phyloP scores from a whole-genome alignment of 2,113 vertebrate species.

The Dunckerocampus dactyliophorus region DNA sequence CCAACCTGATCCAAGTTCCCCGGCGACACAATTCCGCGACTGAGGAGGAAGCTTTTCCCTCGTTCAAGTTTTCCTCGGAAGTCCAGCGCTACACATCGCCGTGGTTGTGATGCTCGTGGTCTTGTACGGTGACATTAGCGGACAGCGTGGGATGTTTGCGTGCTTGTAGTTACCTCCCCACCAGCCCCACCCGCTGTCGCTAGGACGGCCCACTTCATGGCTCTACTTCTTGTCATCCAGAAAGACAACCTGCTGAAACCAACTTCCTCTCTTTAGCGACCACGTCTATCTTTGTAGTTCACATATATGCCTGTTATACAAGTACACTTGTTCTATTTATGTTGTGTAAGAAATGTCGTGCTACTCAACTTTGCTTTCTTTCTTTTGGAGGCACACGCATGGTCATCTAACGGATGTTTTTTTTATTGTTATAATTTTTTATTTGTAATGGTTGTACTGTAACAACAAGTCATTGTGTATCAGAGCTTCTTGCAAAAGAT shows the following conservation, averaged over 20 bases:
- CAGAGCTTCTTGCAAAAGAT: constrained; percentile 50
- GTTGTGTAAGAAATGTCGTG: constrained; percentile 93
- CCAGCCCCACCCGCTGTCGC: constrained; percentile 69
- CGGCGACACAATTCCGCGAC: too few species aligned
- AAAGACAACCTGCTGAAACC: constrained; percentile 83
- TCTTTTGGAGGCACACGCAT: constrained; percentile 76
- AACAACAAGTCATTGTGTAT: constrained; percentile 50
- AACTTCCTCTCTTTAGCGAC: constrained; percentile 87
- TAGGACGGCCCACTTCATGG: constrained; percentile 78
- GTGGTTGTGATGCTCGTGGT: constrained; percentile 63
- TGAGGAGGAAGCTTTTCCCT: too few species aligned
- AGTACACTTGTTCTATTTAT: constrained; percentile 89
- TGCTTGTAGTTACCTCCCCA: constrained; percentile 71
- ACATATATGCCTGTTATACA: constrained; percentile 93
- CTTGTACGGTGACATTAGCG: constrained; percentile 72
- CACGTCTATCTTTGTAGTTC: constrained; percentile 89
- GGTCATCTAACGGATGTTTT: constrained; percentile 37
- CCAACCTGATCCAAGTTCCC: too few species aligned
- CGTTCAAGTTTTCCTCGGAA: too few species aligned
- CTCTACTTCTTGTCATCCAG: constrained; percentile 61
- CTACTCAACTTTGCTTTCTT: constrained; percentile 64
- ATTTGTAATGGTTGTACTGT: constrained; percentile 53
- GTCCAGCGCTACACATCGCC: constrained; percentile 48
- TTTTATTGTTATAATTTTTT: constrained; percentile 8
- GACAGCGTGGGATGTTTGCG: constrained; percentile 75